Conservation (phyloP, 2,888 invertebrate genomes). For the Drosophila parthenogenetica region DNA sequence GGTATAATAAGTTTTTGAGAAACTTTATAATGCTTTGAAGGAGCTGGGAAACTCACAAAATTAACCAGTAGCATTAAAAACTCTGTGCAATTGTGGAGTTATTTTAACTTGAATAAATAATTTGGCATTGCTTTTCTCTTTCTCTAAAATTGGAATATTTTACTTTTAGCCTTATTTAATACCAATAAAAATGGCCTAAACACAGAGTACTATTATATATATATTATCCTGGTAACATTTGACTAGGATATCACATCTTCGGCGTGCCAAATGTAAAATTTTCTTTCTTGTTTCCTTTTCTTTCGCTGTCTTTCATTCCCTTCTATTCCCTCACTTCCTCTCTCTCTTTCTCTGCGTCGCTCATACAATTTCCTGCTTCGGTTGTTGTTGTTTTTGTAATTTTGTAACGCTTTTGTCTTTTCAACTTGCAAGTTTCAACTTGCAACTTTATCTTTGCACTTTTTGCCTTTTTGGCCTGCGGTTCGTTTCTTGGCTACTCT, state of each 20-base stretch:
- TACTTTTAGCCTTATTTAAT: no score
- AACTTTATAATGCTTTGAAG: no score
- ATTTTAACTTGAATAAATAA: no score
- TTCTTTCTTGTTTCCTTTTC: neutral
- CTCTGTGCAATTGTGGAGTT: no score
- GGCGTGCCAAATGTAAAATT: neutral
- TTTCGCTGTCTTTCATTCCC: neutral
- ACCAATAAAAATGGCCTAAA: no score
- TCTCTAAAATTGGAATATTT: no score
- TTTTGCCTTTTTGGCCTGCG: constrained; percentile 55
- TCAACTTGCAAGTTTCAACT: constrained; percentile 35
- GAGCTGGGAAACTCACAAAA: neutral
- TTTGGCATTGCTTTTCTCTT: no score
- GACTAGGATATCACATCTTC: neutral
- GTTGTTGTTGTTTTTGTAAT: constrained; percentile 43
- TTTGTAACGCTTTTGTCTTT: constrained; percentile 65
- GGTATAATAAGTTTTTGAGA: neutral
- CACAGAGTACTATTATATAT: no score
- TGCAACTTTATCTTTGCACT: constrained; percentile 72
- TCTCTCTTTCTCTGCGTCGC: neutral
- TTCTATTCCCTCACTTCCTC: neutral
- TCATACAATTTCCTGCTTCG: constrained; percentile 16
- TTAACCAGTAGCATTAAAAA: no score
- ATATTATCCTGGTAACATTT: no score
- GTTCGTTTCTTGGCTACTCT: constrained; percentile 43